Conservation (phyloP, 2,113 vertebrate species). For the Phyllostomus discolor region DNA sequence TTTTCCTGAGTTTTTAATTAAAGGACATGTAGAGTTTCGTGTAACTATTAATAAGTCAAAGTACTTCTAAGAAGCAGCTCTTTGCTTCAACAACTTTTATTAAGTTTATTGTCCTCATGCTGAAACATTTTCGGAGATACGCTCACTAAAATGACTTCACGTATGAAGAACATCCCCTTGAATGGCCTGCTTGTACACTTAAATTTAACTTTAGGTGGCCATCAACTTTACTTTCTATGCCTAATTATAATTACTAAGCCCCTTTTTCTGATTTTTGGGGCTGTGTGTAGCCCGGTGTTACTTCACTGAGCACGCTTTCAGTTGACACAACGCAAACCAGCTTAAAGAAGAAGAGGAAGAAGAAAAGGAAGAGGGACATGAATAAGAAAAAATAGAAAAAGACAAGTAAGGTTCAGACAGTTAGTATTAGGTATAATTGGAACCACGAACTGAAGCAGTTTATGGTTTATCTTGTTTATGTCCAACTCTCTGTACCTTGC, state of each 20-base stretch:
- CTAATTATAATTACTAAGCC: neutral
- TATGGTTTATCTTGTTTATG: neutral
- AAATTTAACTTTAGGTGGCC: neutral
- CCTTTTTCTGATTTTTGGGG: neutral
- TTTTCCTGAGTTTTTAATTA: slow-evolving; percentile 61
- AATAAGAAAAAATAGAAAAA: neutral
- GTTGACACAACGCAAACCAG: neutral
- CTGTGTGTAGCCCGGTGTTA: neutral
- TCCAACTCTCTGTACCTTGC: fast-evolving
- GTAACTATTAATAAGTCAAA: slow-evolving; percentile 45
- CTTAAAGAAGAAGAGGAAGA: neutral
- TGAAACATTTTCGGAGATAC: neutral
- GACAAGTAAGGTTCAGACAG: neutral
- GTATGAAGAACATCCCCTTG: neutral
- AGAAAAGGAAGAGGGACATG: neutral
- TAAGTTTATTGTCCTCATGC: neutral
- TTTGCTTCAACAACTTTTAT: neutral
- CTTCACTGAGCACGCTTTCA: neutral
- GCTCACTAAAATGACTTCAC: neutral
- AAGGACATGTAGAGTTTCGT: slow-evolving; percentile 40
- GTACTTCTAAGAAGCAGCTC: neutral
- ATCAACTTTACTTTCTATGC: neutral
- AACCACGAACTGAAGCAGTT: neutral
- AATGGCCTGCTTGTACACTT: neutral
- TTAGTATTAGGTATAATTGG: neutral